Conservation (phyloP, 2,113 vertebrate species). For the Aptenodytes forsteri region DNA sequence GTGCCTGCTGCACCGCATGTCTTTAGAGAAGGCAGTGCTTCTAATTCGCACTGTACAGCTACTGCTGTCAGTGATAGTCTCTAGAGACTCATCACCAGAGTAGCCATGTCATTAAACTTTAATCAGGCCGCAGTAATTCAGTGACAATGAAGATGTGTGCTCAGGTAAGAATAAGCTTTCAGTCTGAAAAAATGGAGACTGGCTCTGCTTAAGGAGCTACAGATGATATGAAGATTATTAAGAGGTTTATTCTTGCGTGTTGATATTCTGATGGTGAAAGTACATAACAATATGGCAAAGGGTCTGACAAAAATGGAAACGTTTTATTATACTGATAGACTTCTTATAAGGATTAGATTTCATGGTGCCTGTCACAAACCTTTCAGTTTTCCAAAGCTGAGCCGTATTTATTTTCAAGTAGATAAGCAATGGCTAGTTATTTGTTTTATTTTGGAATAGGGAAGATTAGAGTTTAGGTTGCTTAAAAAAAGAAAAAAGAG, state of each 20-base stretch:
- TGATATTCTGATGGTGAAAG: not conserved
- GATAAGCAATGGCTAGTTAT: not conserved
- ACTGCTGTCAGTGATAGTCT: not conserved
- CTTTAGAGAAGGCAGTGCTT: not conserved
- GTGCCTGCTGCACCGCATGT: no score
- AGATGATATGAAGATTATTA: not conserved
- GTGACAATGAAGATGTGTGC: not conserved
- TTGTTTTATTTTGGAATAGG: not conserved
- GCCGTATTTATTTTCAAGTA: not conserved
- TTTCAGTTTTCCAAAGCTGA: not conserved
- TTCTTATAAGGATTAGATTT: not conserved
- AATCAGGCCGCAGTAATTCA: not conserved
- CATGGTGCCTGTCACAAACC: not conserved
- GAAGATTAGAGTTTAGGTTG: not conserved
- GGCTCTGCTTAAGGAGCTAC: not conserved
- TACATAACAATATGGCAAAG: not conserved
- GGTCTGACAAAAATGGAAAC: not conserved
- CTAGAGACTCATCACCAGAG: not conserved
- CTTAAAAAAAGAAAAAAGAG: not conserved
- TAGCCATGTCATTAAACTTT: not conserved
- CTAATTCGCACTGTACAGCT: not conserved
- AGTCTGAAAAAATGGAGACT: not conserved
- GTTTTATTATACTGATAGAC: not conserved
- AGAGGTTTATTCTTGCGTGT: not conserved
- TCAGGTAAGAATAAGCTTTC: not conserved